Conservation (phyloP, 2,797 vertebrate species). For the Sebastes diploproa region DNA sequence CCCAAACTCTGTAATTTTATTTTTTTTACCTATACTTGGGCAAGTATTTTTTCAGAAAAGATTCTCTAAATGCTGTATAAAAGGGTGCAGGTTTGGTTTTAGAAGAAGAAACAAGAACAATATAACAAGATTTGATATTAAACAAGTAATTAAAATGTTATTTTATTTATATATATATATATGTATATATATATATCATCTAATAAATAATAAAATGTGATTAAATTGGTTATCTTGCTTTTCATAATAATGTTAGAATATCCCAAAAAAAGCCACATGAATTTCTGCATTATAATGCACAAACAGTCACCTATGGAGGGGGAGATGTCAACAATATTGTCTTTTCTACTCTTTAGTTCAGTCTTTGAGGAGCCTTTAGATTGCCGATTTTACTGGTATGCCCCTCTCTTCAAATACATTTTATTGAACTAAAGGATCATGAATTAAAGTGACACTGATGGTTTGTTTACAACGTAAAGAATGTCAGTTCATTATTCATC, state of each 20-base stretch:
- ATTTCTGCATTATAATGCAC: neutral
- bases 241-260: neutral
- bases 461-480: neutral
- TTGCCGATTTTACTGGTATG: neutral
- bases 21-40: neutral
- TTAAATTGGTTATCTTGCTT: neutral
- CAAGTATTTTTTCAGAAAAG: neutral
- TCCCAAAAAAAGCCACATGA: neutral
- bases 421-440: neutral
- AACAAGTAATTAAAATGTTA: neutral
- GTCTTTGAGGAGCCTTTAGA: neutral
- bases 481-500: neutral
- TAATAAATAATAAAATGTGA: neutral
- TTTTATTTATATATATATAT: neutral
- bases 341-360: neutral
- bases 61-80: no score
- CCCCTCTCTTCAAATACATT: neutral
- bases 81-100: neutral
- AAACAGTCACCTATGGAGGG: no score
- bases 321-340: no score
- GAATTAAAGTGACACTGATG: neutral
- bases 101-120: neutral
- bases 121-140: neutral
- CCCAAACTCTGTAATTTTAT: fast-evolving
- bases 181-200: no score